Conservation (phyloP, 2,888 invertebrate genomes). For the Aelia acuminata region DNA sequence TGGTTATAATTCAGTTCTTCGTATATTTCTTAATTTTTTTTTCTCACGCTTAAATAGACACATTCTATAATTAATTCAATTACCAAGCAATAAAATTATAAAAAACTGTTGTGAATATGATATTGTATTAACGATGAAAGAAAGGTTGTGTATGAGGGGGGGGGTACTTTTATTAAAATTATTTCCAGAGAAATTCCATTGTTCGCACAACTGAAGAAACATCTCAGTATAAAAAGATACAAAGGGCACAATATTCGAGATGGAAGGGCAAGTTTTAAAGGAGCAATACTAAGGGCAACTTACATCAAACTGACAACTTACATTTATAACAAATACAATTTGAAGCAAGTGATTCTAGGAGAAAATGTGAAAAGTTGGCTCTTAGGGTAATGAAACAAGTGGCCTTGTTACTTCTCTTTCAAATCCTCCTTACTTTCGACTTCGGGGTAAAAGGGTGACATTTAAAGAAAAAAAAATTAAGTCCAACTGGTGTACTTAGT, state of each 20-base stretch:
- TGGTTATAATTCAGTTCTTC: no score
- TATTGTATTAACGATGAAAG: no score
- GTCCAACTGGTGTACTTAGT: background rate
- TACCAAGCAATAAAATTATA: no score
- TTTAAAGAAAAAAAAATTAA: background rate
- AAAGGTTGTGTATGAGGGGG: no score
- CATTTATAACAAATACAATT: conserved; percentile 24
- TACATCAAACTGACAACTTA: conserved; percentile 13
- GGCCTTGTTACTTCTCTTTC: background rate
- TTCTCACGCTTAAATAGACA: no score
- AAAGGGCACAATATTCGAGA: background rate
- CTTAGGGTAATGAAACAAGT: conserved; percentile 7
- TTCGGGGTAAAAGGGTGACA: background rate
- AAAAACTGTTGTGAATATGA: no score
- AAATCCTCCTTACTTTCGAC: background rate
- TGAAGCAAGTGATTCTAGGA: background rate
- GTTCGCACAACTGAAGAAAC: background rate
- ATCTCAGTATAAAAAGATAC: background rate
- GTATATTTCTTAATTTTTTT: no score
- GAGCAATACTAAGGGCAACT: background rate
- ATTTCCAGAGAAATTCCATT: background rate
- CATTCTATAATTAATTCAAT: no score
- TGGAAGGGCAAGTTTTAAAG: background rate
- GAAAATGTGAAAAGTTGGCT: background rate
- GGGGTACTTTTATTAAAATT: background rate